Evolutionary conservation across 2,888 invertebrate species (phyloP), one percentile per base, ranked within the genome.

Genomic region (Drosophila limbata): DNA sequence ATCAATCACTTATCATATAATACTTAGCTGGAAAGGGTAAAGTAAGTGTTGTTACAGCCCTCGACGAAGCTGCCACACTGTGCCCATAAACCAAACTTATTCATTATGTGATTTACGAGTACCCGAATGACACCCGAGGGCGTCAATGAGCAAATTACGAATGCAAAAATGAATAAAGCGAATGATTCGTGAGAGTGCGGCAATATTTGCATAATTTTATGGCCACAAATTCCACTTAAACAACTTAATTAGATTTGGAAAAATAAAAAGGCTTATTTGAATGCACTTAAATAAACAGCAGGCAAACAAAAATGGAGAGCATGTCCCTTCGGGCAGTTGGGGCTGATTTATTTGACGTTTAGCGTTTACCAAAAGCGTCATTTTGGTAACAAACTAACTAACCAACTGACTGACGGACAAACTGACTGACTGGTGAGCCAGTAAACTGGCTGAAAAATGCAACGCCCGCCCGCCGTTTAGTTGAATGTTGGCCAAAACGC

Each of bases 191-290:
- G 17, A 50, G 51, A 62, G 67, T 65, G 74, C 68, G 62, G 68
- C 70, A 53, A 52, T 55, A 86, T 84, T 84, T 84, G 84, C 84
- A 84, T 87, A 87, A 87, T 84, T 82, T 87, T 82, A 87, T 87
- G 87, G 80, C 65, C 76, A 62, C 80, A 87, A 84, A 84, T 84
- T 84, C 84, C 84, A 72, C 76, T 80, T 82, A 80, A 84, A 84
- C 84, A 87, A 84, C 84, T 84, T 84, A 84, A 84, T 84, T 84
- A 84, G 82, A 82, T 87, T 87, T 72, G 71, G 13, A 60, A 69
- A 69, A 75, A 68, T 81, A 72, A 79, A 84, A 72, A 69, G 67
- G 64, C 87, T 72, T 69, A 86, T 84, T 84, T 80, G 69, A 78
- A 70, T 80, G 73, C 82, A 80, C 80, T 86, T 84, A 87, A 84